These are phyloP conservation scores for Leuciscus waleckii DNA, from an alignment of 2,797 vertebrate genomes.

Conservation along the genomic window DNA sequence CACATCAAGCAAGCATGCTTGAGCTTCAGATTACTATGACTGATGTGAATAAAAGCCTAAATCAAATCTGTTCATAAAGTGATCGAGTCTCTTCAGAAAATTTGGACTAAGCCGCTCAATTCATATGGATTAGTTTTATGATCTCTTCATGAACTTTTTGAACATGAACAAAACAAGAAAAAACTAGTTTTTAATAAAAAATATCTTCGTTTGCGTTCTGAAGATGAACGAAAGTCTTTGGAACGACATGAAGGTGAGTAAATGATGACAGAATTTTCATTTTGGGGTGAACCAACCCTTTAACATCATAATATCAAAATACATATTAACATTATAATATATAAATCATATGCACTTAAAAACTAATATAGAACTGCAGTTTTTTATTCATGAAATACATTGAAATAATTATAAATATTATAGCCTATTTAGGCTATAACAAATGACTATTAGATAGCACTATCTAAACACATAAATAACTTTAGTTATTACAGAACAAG, in stretches of 20 bases:
- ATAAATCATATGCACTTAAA: background rate
- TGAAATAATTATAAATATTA: background rate
- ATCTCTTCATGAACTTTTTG: too few relatives aligned
- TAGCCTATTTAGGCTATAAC: background rate
- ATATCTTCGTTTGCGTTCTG: background rate
- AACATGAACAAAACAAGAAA: too few relatives aligned
- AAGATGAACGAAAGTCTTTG: background rate
- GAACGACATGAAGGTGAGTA: too few relatives aligned
- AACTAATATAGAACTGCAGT: background rate
- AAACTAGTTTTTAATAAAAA: too few relatives aligned
- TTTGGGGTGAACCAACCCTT: too few relatives aligned
- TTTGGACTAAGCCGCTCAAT: too few relatives aligned
- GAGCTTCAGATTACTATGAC: background rate
- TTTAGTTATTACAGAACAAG: conserved; percentile 1
- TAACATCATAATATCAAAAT: too few relatives aligned
- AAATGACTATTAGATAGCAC: background rate
- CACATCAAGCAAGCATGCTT: background rate
- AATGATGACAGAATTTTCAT: too few relatives aligned
- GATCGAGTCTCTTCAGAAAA: too few relatives aligned
- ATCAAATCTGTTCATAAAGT: background rate
- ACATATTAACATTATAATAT: too few relatives aligned
- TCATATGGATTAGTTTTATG: too few relatives aligned
- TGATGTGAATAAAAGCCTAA: background rate
- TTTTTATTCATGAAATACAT: background rate
- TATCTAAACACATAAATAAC: background rate